Percentiles rank a stretch among this genome's conserved stretches.
Evolutionary conservation across 2,888 invertebrate species (phyloP).

Genomic region (Spicauda simplicius): DNA sequence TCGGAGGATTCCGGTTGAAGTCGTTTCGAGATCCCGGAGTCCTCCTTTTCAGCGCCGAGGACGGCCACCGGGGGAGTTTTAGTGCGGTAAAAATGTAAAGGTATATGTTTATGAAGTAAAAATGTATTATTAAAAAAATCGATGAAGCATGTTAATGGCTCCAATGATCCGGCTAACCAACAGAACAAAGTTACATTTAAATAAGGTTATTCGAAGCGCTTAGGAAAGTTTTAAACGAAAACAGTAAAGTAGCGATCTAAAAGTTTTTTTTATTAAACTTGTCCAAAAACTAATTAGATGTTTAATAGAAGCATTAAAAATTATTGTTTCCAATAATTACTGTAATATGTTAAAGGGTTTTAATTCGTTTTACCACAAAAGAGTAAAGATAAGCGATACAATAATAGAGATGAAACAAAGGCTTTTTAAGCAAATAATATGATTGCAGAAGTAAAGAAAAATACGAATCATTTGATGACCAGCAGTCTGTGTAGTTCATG

Average conservation of each 20-base stretch:
- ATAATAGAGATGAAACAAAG: not conserved
- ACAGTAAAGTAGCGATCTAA: conserved; percentile 26
- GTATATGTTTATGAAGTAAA: no score
- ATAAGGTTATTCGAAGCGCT: conserved; percentile 15
- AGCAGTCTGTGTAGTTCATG: no score
- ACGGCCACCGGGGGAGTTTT: no score
- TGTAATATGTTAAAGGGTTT: conserved; percentile 39
- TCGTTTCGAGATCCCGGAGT: no score
- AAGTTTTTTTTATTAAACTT: conserved; percentile 36
- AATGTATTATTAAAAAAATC: no score
- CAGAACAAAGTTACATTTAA: not conserved
- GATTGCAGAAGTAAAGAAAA: no score
- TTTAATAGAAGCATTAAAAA: conserved; percentile 31
- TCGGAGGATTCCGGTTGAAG: no score
- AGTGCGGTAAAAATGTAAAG: no score
- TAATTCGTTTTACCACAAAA: not conserved
- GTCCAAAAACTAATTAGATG: conserved; percentile 32
- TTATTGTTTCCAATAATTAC: conserved; percentile 42
- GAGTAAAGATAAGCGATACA: not conserved
- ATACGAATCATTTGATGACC: no score
- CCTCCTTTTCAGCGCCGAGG: no score
- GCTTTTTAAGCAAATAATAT: not conserved
- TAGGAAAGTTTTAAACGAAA: conserved; percentile 34
- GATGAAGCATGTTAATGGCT: not conserved
- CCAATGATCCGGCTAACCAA: not conserved